Conservation (phyloP, 2,113 vertebrate genomes). For the Atrichornis clamosus region DNA sequence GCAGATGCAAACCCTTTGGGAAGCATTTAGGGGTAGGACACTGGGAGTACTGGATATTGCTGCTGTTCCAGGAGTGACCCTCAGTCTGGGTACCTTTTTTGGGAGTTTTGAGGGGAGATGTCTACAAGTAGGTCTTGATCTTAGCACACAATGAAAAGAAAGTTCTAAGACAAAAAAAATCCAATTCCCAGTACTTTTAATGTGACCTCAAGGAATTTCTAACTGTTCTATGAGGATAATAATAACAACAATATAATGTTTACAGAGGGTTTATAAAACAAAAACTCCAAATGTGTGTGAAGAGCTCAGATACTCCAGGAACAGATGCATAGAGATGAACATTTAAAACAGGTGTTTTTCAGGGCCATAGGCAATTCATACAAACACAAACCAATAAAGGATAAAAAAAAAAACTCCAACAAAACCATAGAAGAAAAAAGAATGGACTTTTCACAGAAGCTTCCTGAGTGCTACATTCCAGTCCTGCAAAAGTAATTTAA, state of each 20-base stretch:
- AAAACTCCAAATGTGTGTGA: neutral
- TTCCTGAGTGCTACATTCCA: neutral
- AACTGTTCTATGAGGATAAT: neutral
- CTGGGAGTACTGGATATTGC: neutral
- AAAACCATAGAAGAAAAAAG: neutral
- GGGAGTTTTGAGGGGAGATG: neutral
- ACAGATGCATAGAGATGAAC: neutral
- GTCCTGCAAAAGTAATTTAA: slow-evolving; percentile 35
- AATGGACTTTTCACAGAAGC: neutral
- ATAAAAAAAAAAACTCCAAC: neutral
- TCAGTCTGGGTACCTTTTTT: neutral
- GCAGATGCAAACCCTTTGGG: neutral
- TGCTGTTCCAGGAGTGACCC: neutral
- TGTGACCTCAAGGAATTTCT: neutral
- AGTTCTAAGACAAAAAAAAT: neutral
- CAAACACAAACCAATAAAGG: neutral
- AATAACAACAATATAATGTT: neutral
- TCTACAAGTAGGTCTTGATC: neutral
- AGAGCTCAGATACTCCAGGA: neutral
- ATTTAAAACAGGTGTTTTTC: neutral
- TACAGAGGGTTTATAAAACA: neutral
- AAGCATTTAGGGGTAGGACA: neutral
- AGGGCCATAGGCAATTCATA: neutral
- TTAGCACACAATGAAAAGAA: neutral
- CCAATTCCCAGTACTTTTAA: neutral